Percentiles rank a stretch among this genome's conserved stretches.
phyloP scores from a whole-genome alignment of 2,888 invertebrate species.

The Torymus aiolomorphi region DNA sequence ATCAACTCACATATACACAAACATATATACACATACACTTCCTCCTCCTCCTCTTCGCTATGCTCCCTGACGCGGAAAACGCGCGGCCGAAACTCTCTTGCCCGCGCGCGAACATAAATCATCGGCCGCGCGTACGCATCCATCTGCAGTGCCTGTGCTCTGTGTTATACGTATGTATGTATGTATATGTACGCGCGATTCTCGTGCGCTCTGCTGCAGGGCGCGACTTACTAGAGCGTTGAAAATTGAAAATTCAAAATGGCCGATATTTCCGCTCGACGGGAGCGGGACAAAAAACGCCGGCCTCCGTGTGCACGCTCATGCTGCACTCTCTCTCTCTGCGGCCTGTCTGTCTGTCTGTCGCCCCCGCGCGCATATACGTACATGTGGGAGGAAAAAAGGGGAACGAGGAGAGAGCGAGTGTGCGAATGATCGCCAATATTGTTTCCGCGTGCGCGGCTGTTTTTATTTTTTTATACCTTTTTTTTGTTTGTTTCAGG shows the following conservation, averaged over 20 bases:
- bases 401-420: neutral
- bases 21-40: no score
- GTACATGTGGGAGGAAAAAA: conserved; percentile 10
- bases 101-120: conserved; percentile 44
- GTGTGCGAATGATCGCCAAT: conserved; percentile 49
- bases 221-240: conserved; percentile 74
- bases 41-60: neutral
- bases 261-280: conserved; percentile 74
- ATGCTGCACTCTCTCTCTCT: conserved; percentile 68
- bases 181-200: neutral
- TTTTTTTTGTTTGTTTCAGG: conserved; percentile 12
- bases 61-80: conserved; percentile 54
- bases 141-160: conserved; percentile 7
- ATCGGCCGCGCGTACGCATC: conserved; percentile 32
- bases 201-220: neutral
- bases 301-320: conserved; percentile 69
- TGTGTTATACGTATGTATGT: conserved; percentile 3
- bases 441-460: conserved; percentile 21
- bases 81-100: neutral
- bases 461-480: conserved; percentile 21
- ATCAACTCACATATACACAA: no score
- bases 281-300: conserved; percentile 75
- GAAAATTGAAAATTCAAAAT: conserved; percentile 76
- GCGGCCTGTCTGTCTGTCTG: conserved; percentile 23
- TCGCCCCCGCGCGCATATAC: no score